Conservation (phyloP, 2,797 vertebrate species). For the Trachurus trachurus region DNA sequence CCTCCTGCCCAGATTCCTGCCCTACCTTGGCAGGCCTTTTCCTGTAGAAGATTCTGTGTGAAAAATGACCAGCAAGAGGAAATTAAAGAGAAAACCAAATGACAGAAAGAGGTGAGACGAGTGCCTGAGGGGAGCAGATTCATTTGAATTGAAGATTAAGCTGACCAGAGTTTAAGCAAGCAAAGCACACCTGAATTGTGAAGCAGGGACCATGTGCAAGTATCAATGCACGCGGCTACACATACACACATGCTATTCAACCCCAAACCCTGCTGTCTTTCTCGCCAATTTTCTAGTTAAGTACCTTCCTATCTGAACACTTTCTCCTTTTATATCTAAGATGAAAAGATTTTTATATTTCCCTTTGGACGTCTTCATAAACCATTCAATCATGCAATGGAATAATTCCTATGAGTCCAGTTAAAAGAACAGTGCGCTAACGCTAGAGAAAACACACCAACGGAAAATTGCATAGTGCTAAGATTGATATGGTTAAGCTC, state of each 20-base stretch:
- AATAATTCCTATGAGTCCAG: conserved; percentile 37
- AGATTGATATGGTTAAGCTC: conserved; percentile 12
- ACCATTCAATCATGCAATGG: conserved; percentile 32
- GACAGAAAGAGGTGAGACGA: conserved; percentile 60
- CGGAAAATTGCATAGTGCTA: neutral
- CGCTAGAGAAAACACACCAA: conserved; percentile 12
- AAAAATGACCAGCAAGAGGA: conserved; percentile 68
- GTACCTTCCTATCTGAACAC: conserved; percentile 38
- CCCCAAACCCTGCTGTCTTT: conserved; percentile 11
- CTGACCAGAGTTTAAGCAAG: conserved; percentile 66
- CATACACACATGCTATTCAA: conserved; percentile 14
- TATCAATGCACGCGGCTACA: conserved; percentile 4
- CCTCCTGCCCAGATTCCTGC: conserved; percentile 41
- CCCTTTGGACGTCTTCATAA: conserved; percentile 40
- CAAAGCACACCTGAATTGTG: conserved; percentile 59
- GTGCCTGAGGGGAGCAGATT: conserved; percentile 61
- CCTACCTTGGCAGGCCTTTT: conserved; percentile 54
- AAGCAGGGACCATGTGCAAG: conserved; percentile 20
- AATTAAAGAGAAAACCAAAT: conserved; percentile 73
- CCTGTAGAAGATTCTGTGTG: conserved; percentile 58
- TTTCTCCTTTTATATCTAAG: conserved; percentile 40
- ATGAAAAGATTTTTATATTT: conserved; percentile 49
- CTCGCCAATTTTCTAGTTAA: conserved; percentile 37
- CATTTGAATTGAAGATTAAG: conserved; percentile 71
- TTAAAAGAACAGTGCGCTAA: conserved; percentile 41